Conservation (phyloP, 2,888 invertebrate genomes). For the Caenorhabditis sp. region DNA sequence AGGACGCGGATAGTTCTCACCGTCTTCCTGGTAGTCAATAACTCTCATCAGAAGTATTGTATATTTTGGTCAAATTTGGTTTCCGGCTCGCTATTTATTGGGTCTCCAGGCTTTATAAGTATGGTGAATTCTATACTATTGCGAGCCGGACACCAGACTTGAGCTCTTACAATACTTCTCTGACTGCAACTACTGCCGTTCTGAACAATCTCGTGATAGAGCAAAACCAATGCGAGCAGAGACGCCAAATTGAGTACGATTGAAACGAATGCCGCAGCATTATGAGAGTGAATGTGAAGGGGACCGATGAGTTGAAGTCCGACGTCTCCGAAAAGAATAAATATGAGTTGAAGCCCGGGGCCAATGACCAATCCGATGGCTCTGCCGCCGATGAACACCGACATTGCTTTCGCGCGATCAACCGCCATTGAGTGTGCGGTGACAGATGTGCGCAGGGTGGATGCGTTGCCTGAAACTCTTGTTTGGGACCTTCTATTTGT, state of each 20-base stretch:
- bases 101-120: too few species aligned
- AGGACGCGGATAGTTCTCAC: slow-evolving; percentile 45
- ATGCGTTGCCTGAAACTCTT: slow-evolving; percentile 37
- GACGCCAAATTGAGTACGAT: slow-evolving; percentile 30
- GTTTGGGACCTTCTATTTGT: too few species aligned
- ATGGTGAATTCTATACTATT: too few species aligned
- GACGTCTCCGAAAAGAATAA: slow-evolving; percentile 33
- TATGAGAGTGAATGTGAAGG: slow-evolving; percentile 43
- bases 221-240: slow-evolving; percentile 12
- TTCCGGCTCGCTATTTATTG: too few species aligned
- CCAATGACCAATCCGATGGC: slow-evolving; percentile 41
- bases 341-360: slow-evolving; percentile 46
- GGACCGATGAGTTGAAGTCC: slow-evolving; percentile 23
- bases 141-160: too few species aligned
- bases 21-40: slow-evolving; percentile 37
- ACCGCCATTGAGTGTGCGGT: slow-evolving; percentile 41
- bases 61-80: too few species aligned
- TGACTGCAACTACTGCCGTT: slow-evolving; percentile 41
- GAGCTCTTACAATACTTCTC: slow-evolving; percentile 37
- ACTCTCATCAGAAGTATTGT: too few species aligned
- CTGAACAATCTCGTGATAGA: slow-evolving; percentile 34
- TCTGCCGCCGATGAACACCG: slow-evolving; percentile 43
- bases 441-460: slow-evolving; percentile 33
- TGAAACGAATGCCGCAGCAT: slow-evolving; percentile 44
- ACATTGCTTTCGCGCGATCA: slow-evolving; percentile 52